Conservation (phyloP, 2,797 vertebrate genomes). For the Anisognathus igniventris region DNA sequence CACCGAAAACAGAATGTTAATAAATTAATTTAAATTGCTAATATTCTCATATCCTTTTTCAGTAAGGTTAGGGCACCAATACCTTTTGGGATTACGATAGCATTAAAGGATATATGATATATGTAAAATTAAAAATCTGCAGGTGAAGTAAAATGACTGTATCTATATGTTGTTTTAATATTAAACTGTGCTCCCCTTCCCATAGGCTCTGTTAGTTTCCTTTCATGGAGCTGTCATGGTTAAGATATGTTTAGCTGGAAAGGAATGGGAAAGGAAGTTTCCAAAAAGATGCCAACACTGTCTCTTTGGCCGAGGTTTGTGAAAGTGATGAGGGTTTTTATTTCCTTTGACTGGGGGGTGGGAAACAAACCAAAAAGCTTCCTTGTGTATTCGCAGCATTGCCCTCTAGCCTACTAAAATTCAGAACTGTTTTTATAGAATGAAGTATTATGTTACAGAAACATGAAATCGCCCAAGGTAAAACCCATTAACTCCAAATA, state of each 20-base stretch:
- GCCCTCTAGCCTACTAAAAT: conserved; percentile 19
- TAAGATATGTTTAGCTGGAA: not conserved
- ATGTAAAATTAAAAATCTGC: not conserved
- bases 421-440: conserved; percentile 34
- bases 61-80: not conserved
- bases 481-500: conserved; percentile 65
- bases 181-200: not conserved
- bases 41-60: not conserved
- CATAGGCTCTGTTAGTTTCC: not conserved
- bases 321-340: conserved; percentile 18
- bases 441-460: conserved; percentile 41
- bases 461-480: conserved; percentile 53
- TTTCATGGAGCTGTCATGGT: not conserved
- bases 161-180: not conserved
- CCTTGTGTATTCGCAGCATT: conserved; percentile 22
- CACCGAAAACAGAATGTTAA: not conserved
- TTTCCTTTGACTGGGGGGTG: not conserved
- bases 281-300: not conserved
- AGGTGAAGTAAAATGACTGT: not conserved
- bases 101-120: not conserved
- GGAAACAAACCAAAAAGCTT: not conserved
- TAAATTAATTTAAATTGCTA: not conserved
- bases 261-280: not conserved
- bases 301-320: not conserved
- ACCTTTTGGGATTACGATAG: not conserved